phyloP scores from a whole-genome alignment of 2,888 invertebrate species.

The Limulus polyphemus region DNA sequence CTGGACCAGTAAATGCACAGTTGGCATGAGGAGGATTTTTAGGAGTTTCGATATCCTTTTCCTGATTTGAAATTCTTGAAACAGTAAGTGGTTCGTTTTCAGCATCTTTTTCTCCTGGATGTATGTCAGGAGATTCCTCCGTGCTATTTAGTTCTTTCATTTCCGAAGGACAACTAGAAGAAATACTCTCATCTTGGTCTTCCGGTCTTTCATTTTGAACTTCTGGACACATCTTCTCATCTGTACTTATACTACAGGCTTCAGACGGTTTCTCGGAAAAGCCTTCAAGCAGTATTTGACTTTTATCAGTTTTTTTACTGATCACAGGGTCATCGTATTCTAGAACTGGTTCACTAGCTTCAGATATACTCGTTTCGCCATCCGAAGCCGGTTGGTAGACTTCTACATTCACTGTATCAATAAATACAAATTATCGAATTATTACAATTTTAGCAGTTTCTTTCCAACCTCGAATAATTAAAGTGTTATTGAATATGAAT shows the following conservation, averaged over 20 bases:
- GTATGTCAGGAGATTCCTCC: too few relatives aligned
- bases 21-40: too few relatives aligned
- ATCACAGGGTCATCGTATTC: conserved; percentile 61
- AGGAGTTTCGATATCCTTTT: too few relatives aligned
- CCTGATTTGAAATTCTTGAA: too few relatives aligned
- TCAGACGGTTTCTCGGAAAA: conserved; percentile 12
- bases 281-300: background rate
- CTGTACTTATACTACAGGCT: conserved; percentile 25
- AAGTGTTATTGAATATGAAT: too few relatives aligned
- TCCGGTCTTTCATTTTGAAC: conserved; percentile 13
- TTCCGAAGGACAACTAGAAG: too few relatives aligned
- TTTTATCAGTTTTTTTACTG: conserved; percentile 5
- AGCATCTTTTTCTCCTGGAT: too few relatives aligned
- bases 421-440: conserved; percentile 16
- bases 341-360: conserved; percentile 29
- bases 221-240: conserved; percentile 27
- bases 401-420: conserved; percentile 26
- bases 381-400: conserved; percentile 28
- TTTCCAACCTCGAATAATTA: too few relatives aligned
- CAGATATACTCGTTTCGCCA: conserved; percentile 26
- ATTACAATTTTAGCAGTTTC: background rate
- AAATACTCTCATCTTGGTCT: too few relatives aligned
- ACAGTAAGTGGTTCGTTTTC: too few relatives aligned
- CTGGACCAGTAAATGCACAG: too few relatives aligned
- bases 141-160: too few relatives aligned